phyloP scores from a whole-genome alignment of 2,888 invertebrate species.

The Andrena fulva region DNA sequence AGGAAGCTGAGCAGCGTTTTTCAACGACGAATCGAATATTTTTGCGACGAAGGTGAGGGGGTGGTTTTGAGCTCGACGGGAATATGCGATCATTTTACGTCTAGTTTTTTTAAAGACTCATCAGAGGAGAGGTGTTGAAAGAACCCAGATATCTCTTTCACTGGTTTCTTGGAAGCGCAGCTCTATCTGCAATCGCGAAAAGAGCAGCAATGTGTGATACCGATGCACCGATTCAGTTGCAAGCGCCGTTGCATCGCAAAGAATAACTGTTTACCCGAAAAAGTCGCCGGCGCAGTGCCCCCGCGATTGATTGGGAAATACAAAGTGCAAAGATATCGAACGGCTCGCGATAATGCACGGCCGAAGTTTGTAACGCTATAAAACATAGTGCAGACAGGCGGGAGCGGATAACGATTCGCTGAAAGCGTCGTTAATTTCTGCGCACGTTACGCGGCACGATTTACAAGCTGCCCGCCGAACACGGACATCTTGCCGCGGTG shows the following conservation, averaged over 20 bases:
- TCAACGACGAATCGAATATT: no score
- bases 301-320: conserved; percentile 57
- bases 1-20: no score
- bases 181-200: not conserved
- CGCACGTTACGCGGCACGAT: conserved; percentile 47
- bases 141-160: no score
- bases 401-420: conserved; percentile 61
- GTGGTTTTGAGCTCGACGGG: not conserved
- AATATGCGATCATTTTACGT: no score
- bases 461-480: conserved; percentile 43
- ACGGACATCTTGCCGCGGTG: conserved; percentile 48
- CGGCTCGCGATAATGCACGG: conserved; percentile 52
- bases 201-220: not conserved
- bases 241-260: not conserved
- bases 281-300: not conserved
- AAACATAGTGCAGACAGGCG: conserved; percentile 53
- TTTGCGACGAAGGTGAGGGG: not conserved
- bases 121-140: no score
- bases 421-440: conserved; percentile 65
- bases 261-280: conserved; percentile 44
- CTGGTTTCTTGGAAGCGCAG: no score
- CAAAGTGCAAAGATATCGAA: conserved; percentile 60
- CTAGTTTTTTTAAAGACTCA: no score
- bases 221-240: not conserved
- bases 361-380: conserved; percentile 60